Percentiles rank a stretch among this genome's conserved stretches.
These are phyloP conservation scores for Unio delphinus DNA, from an alignment of 2,888 invertebrate species.

Conservation along the genomic window DNA sequence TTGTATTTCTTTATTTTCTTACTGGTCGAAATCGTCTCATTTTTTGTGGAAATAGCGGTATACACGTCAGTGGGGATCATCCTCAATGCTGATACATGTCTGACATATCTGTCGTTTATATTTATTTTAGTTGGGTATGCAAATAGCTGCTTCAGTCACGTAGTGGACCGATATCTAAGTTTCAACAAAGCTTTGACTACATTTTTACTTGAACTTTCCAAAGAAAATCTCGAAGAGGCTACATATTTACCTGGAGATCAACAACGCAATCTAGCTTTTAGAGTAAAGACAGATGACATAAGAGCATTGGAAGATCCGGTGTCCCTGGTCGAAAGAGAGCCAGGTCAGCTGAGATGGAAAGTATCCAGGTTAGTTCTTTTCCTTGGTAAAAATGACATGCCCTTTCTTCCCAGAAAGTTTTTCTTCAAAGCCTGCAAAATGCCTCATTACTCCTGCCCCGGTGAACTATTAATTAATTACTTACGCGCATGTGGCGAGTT, in stretches of 20 bases:
- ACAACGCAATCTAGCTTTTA: constrained; percentile 60
- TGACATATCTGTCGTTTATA: constrained; percentile 57
- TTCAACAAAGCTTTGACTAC: constrained; percentile 58
- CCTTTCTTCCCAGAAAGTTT: constrained; percentile 35
- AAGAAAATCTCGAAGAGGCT: constrained; percentile 22
- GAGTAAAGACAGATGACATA: constrained; percentile 39
- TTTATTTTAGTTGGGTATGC: constrained; percentile 59
- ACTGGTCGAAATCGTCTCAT: constrained; percentile 59
- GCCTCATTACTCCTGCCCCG: constrained; percentile 35
- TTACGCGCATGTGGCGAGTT: constrained; percentile 28
- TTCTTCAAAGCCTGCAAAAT: constrained; percentile 38
- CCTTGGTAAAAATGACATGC: constrained; percentile 28
- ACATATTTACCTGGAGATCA: constrained; percentile 10
- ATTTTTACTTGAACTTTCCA: constrained; percentile 38
- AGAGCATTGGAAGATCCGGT: constrained; percentile 25
- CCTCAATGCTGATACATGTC: constrained; percentile 56
- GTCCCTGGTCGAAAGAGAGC: constrained; percentile 5
- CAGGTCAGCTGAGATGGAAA: constrained; percentile 27
- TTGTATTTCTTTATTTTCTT: constrained; percentile 56
- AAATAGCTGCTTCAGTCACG: constrained; percentile 58
- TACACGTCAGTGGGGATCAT: constrained; percentile 65
- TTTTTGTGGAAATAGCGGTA: constrained; percentile 60
- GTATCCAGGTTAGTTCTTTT: constrained; percentile 26
- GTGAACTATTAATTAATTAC: constrained; percentile 26
- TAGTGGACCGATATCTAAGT: constrained; percentile 57